Conservation (phyloP, 1,140 invertebrate genomes). For the Aphelenchoides besseyi region DNA sequence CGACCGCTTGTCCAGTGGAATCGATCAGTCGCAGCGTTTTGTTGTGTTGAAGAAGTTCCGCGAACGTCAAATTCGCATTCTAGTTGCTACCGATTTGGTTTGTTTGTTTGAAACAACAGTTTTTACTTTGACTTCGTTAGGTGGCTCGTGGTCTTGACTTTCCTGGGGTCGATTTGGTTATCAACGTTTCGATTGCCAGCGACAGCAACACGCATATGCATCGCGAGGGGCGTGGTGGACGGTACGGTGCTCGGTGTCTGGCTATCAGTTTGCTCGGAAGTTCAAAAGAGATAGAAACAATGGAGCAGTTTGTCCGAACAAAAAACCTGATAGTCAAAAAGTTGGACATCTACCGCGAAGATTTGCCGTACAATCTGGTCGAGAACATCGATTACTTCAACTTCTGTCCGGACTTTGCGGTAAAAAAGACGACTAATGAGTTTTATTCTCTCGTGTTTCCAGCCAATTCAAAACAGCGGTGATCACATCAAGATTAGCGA, state of each 20-base stretch:
- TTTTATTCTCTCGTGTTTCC: conserved; percentile 16
- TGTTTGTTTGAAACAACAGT: conserved; percentile 21
- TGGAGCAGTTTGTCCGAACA: conserved; percentile 22
- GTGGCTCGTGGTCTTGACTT: conserved; percentile 78
- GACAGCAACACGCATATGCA: conserved; percentile 87
- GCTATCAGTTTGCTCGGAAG: conserved; percentile 40
- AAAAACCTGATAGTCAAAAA: conserved; percentile 29
- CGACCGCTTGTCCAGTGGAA: conserved; percentile 71
- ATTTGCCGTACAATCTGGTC: conserved; percentile 21
- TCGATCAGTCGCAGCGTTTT: conserved; percentile 75
- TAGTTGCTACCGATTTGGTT: conserved; percentile 84
- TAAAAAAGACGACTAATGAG: conserved; percentile 12
- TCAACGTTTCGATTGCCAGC: conserved; percentile 82
- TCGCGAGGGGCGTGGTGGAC: conserved; percentile 85
- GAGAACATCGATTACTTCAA: conserved; percentile 31
- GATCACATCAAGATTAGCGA: too few species aligned
- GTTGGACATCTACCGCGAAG: conserved; percentile 17
- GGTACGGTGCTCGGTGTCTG: conserved; percentile 68
- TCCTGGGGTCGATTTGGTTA: conserved; percentile 82
- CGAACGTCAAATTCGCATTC: conserved; percentile 74
- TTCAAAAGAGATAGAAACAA: conserved; percentile 15
- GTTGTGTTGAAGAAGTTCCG: conserved; percentile 75
- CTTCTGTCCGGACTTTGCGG: neutral
- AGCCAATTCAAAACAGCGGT: neutral
- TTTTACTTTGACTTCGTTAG: conserved; percentile 37